Evolutionary conservation across 2,888 invertebrate species (phyloP), one percentile per base, ranked within the genome.

Genomic region (Allacma fusca): DNA sequence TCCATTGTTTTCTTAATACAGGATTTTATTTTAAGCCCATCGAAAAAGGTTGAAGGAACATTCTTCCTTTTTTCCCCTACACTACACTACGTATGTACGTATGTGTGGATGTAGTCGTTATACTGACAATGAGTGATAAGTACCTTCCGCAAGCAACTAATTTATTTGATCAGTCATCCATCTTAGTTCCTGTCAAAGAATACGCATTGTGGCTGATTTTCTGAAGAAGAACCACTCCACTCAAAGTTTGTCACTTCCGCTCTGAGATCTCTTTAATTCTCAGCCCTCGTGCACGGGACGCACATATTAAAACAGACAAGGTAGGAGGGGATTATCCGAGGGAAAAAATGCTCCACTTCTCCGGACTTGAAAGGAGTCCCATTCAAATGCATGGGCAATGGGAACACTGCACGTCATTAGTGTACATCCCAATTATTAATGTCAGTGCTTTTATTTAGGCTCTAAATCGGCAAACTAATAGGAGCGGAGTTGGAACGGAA

Each of bases 91-190:
- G n/a, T n/a, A n/a, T n/a, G n/a, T n/a, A n/a, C n/a, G n/a, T n/a
- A n/a, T n/a, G n/a, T n/a, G n/a, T n/a, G n/a, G n/a, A 34, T 34
- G 34, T 34, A 34, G 34, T 7, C 9, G 34, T 34, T 34, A 34
- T 9, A 7, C 34, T 9, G 34, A 34, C n/a, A n/a, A n/a, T n/a
- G n/a, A n/a, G n/a, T n/a, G n/a, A n/a, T 29, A 68, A 34, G 40
- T 40, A 40, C 19, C 34, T 57, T 29, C 34, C 23, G 21, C 19
- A 26, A 50, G 40, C 21, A 69, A n/a, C 21, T 59, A 72, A 72
- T 72, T 59, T 72, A 72, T 72, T 59, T 72, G 72, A 62, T 59
- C 57, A 62, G 57, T 72, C 72, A 72, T 72, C 62, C 24, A 72
- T 72, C 72, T 72, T 72, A 24, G 72, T 34, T 29, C 21, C 40